These are phyloP conservation scores for Leptobrachium ailaonicum DNA, from an alignment of 2,113 vertebrate genomes.

Conservation along the genomic window DNA sequence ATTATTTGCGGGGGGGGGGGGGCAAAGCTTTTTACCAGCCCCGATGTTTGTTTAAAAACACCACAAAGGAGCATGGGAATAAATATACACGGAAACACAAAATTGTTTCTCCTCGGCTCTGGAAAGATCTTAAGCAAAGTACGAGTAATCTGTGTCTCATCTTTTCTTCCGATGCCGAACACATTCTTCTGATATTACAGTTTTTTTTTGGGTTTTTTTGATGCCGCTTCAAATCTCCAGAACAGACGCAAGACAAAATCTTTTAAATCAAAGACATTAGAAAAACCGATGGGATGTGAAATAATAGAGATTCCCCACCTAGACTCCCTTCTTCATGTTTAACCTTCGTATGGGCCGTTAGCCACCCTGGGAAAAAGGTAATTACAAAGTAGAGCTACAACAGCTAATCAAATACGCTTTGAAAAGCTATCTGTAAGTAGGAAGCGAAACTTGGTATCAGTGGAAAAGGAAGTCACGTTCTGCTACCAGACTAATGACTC, in stretches of 20 bases:
- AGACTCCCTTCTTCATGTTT: conserved; percentile 31
- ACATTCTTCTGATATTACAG: conserved; percentile 8
- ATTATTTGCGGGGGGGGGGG: neutral
- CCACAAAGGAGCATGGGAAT: neutral
- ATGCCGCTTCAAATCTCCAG: conserved; percentile 10
- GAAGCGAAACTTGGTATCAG: conserved; percentile 10
- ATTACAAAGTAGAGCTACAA: conserved; percentile 31
- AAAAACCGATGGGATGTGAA: conserved; percentile 44
- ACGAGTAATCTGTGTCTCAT: neutral
- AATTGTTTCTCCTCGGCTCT: neutral
- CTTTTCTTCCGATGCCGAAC: conserved; percentile 16
- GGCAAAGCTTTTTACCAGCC: neutral
- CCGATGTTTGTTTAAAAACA: neutral
- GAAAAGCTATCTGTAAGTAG: conserved; percentile 28
- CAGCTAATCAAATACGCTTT: conserved; percentile 42
- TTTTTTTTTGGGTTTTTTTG: neutral
- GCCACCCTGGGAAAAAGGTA: conserved; percentile 40
- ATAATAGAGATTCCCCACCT: conserved; percentile 19
- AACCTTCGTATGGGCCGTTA: conserved; percentile 46
- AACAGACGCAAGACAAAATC: conserved; percentile 11
- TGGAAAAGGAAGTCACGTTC: conserved; percentile 4
- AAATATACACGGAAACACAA: neutral
- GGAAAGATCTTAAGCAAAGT: neutral
- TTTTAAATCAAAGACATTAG: conserved; percentile 43
- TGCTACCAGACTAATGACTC: conserved; percentile 26